Base-by-base conservation (phyloP, 2,888 invertebrate species). In the Apodemia mormo region DNA sequence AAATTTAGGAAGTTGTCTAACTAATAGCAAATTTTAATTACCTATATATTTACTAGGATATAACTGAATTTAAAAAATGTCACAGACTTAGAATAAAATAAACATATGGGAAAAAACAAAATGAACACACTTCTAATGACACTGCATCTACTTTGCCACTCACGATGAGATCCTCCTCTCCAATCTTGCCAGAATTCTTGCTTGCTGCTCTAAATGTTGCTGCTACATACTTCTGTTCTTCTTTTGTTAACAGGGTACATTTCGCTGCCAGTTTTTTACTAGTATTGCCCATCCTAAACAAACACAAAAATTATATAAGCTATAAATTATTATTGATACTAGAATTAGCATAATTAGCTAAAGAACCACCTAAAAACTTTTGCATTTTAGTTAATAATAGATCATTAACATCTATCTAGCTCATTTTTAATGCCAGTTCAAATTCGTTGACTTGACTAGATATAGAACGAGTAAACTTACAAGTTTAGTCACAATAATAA, bases 81-180 rank as follows among this genome's bases (percentile, higher is more conserved):
- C 73, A 74, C 70, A 69, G 71, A 71, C 68, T 45, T 67, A 64
- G 73, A 67, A 74, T 14, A 49, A 73, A 82, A 80, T 76, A 79
- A 80, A 83, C 78, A 79, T 76, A 76, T 82, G 80, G 80, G 79
- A 82, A 82, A 81, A 85, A 82, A 82, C 80, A 86, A 91, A 90
- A 87, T 87, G 85, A 89, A 93, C 92, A 88, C 87, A 93, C 92
- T 89, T 93, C 90, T 87, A 93, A 82, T 77, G 85, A 88, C 79
- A 85, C 90, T 80, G 91, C 86, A 75, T 92, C 92, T 88, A 92
- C 78, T 85, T 83, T 87, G 76, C 89, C 89, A 92, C 94, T 94
- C 93, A 95, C 95, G 87, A 94, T 95, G 83, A 95, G 92, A 83
- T 95, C 95, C 72, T 95, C 95, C 87, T 95, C 95, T 70, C 94